These are phyloP conservation scores for Myopa tessellatipennis DNA, from an alignment of 2,888 invertebrate genomes.

Conservation along the genomic window DNA sequence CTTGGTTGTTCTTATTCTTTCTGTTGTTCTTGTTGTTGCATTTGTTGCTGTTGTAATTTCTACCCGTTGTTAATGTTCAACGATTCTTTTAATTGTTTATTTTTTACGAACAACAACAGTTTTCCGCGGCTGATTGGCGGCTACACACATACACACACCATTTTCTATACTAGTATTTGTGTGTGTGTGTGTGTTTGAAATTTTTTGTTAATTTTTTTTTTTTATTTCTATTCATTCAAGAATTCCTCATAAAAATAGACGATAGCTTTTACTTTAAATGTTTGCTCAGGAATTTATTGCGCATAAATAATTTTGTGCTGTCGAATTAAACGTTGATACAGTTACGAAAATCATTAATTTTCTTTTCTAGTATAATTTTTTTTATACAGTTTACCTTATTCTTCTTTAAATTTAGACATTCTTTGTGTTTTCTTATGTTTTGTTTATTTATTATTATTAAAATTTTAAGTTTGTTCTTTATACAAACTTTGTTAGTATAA, in stretches of 20 bases:
- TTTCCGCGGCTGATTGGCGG: background rate
- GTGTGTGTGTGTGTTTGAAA: background rate
- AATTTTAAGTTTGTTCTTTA: too few relatives aligned
- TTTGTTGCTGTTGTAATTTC: too few relatives aligned
- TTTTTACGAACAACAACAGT: background rate
- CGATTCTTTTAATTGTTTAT: too few relatives aligned
- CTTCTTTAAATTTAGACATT: too few relatives aligned
- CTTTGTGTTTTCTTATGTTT: too few relatives aligned
- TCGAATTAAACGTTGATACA: background rate
- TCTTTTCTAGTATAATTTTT: too few relatives aligned
- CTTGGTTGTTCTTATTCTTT: background rate
- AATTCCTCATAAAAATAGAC: slow-evolving; percentile 6
- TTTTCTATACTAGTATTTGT: background rate
- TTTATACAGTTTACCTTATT: too few relatives aligned
- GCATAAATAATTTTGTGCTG: slow-evolving; percentile 7
- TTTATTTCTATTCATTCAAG: slow-evolving; percentile 7
- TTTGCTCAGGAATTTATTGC: slow-evolving; percentile 1
- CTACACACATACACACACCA: background rate
- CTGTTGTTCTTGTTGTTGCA: too few relatives aligned
- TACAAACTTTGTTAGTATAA: too few relatives aligned
- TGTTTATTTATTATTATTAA: too few relatives aligned
- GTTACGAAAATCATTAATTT: too few relatives aligned
- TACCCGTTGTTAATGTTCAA: too few relatives aligned
- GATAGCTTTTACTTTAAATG: background rate
- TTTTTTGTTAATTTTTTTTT: background rate